Base-by-base conservation (phyloP, 2,797 vertebrate genomes). In the Pseudochaenichthys georgianus region DNA sequence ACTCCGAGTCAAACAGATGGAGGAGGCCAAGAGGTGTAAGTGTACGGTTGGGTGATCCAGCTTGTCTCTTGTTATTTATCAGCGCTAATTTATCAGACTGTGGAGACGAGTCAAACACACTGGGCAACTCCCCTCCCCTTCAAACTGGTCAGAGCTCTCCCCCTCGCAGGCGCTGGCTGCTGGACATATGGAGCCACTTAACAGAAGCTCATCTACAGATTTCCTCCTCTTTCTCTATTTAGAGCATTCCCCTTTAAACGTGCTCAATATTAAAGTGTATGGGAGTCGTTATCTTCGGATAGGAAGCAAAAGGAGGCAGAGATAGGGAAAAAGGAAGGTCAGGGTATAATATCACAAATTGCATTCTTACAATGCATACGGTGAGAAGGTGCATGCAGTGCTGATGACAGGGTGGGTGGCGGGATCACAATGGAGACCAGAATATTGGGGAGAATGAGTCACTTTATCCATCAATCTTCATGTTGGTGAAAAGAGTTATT, bases 161-260 rank as follows among this genome's bases (percentile, higher is more conserved):
- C 34, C 65, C 75, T 70, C 7, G 13, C 80, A 88, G 83, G 70
- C 78, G 21, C 86, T 87, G 46, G 11, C 63, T 74, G 81, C 80
- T 48, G 71, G 77, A 87, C 94, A 95, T 93, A 91, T 95, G 94
- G 92, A 92, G 92, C 88, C 89, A 92, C 91, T 95, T 94, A 94
- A 90, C 92, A 92, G 93, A 91, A 95, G 93, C 93, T 93, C 89
- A 93, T 93, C 88, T 86, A 90, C 88, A 94, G 87, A 94, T 93
- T 94, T 94, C 91, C 89, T 86, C 77, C 77, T 76, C 81, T 75
- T 75, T 73, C 47, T 88, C 80, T 65, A 71, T 87, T 86, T 86
- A 80, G 70, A 81, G 85, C 82, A 69, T 84, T 84, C 86, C 75
- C 79, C 75, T 78, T 80, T 85, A 73, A 77, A 60, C 83, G 84